A percentile compares a stretch with the other conserved stretches of the same genome.
Evolutionary conservation across 2,888 invertebrate genomes (phyloP).

Genomic region (Argynnis bischoffii): DNA sequence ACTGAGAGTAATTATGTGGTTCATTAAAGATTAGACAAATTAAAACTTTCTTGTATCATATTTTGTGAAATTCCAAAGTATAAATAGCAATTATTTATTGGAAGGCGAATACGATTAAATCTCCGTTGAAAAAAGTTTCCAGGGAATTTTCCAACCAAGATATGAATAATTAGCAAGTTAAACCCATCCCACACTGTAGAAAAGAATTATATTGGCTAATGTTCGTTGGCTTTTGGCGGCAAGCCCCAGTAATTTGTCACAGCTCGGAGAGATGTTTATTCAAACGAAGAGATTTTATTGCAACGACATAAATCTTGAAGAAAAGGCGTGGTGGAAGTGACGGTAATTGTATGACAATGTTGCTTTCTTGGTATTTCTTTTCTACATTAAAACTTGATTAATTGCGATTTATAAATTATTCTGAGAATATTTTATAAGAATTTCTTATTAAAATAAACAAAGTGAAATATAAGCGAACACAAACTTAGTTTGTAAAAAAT

Average conservation of each 20-base stretch:
- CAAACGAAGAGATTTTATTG: slow-evolving; percentile 79
- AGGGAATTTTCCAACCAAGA: neutral
- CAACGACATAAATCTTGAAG: slow-evolving; percentile 74
- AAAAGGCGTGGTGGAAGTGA: slow-evolving; percentile 68
- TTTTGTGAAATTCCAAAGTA: neutral
- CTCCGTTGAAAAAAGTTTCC: neutral
- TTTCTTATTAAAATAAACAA: neutral
- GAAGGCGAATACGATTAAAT: neutral
- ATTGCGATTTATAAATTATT: neutral
- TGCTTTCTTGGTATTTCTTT: slow-evolving; percentile 43
- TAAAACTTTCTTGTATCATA: neutral
- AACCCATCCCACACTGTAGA: slow-evolving; percentile 34
- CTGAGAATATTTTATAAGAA: neutral
- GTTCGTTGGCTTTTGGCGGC: slow-evolving; percentile 70
- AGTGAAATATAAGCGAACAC: neutral
- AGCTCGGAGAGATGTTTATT: slow-evolving; percentile 74
- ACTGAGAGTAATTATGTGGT: neutral
- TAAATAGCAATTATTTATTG: neutral
- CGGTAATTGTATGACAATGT: slow-evolving; percentile 68
- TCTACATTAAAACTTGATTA: slow-evolving; percentile 27
- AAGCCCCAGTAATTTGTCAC: slow-evolving; percentile 74
- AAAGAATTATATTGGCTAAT: slow-evolving; percentile 75
- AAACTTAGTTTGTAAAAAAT: no score
- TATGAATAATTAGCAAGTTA: slow-evolving; percentile 48
- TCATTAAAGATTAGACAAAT: neutral